These are phyloP conservation scores for Andrena chrysosceles DNA, from an alignment of 2,888 invertebrate species.

Conservation along the genomic window DNA sequence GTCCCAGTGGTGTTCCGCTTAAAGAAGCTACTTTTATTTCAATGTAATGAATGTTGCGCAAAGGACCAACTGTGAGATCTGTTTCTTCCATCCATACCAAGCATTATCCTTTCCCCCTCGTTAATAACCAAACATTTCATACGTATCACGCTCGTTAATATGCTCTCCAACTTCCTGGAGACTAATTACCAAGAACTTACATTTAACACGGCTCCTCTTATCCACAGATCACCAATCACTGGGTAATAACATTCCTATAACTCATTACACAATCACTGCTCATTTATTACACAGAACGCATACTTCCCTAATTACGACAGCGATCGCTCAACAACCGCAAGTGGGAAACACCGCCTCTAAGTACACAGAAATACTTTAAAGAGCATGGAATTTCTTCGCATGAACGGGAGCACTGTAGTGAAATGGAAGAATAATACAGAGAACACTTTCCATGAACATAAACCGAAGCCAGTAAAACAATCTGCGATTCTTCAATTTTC, in stretches of 20 bases:
- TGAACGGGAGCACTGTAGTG: background rate
- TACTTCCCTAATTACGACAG: slow-evolving; percentile 14
- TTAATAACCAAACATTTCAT: slow-evolving; percentile 9
- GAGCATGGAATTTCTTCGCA: background rate
- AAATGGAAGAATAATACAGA: background rate
- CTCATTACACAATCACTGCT: background rate
- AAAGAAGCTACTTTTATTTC: no score
- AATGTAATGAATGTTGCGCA: background rate
- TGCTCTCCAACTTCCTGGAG: slow-evolving; percentile 1
- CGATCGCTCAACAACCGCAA: slow-evolving; percentile 3
- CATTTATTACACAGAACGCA: background rate
- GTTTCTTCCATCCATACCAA: background rate
- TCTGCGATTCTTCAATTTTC: no score
- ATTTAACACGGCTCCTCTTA: background rate
- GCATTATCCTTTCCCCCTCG: background rate
- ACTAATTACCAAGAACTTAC: slow-evolving; percentile 22
- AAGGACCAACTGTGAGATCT: background rate
- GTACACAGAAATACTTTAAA: background rate
- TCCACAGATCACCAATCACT: slow-evolving; percentile 7
- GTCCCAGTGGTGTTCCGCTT: no score
- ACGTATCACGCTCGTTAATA: slow-evolving; percentile 5
- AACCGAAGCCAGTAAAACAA: no score
- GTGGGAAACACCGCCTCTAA: background rate
- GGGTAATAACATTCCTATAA: background rate
- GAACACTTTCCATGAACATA: no score